Conservation (phyloP, 2,888 invertebrate genomes). For the Ctena decussata region DNA sequence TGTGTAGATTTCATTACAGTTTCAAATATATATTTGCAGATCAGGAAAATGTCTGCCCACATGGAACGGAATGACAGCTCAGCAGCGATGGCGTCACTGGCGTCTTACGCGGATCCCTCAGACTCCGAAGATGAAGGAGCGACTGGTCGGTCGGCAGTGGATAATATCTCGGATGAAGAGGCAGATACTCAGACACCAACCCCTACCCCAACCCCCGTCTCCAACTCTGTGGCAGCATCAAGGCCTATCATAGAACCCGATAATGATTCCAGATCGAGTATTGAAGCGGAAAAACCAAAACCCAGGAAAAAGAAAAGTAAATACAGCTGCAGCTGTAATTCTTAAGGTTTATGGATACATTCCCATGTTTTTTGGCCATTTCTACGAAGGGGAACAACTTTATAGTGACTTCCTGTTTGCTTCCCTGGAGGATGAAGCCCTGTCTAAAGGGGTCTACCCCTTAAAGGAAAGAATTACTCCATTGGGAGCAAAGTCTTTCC, state of each 20-base stretch:
- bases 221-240: slow-evolving; percentile 50
- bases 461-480: no score
- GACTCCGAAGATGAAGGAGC: slow-evolving; percentile 64
- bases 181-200: slow-evolving; percentile 56
- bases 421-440: no score
- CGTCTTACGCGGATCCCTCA: slow-evolving; percentile 66
- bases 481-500: no score
- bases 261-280: slow-evolving; percentile 63
- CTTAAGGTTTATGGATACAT: no score
- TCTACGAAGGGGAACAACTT: no score
- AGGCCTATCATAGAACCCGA: slow-evolving; percentile 44
- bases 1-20: no score
- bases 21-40: no score
- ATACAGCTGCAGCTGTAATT: background rate
- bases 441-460: no score
- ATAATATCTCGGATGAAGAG: slow-evolving; percentile 81
- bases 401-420: no score
- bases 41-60: background rate
- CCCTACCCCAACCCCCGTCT: slow-evolving; percentile 36
- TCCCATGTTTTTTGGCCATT: no score
- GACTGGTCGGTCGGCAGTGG: slow-evolving; percentile 60
- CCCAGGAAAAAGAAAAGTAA: slow-evolving; percentile 47
- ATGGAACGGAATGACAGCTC: slow-evolving; percentile 78
- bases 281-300: slow-evolving; percentile 32
- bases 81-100: slow-evolving; percentile 76